Base-by-base conservation (phyloP, 2,797 vertebrate species). In the Chaunax sp. region DNA sequence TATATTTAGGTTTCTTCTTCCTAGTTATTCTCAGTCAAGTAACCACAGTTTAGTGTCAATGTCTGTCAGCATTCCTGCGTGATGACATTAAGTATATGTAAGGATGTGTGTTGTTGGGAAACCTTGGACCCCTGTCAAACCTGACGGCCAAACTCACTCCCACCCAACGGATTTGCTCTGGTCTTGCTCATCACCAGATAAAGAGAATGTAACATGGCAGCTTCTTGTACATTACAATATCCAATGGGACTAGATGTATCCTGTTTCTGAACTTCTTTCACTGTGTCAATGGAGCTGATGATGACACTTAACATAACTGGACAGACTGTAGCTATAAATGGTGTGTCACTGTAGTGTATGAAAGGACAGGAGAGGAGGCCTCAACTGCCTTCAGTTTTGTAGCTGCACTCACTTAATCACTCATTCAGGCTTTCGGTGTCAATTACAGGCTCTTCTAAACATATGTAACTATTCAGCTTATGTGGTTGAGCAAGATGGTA, bases 141-240 rank as follows among this genome's bases (percentile, higher is more conserved):
- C 61, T 41, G 69, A 79, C 56, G 80, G 72, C 44, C 57, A 64
- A 78, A 59, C 70, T 55, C 47, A 45, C 69, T 72, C 45, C 35
- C 46, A 23, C 83, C 54, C 69, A 0, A 20, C 75, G 72, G 77
- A 83, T 65, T 52, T 33, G 55, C 56, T 88, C 85, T 89, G 86
- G 75, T 84, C 61, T 82, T 47, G 65, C 78, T 90, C 83, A 87
- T 82, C 82, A 66, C 64, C 16, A 26, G 50, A 64, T 72, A 72
- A 56, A 72, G 83, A 63, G 89, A 92, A 90, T 77, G 49, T 44
- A 82, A 87, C 80, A 82, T 81, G 90, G 76, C 89, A 90, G 84
- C 62, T 82, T 64, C 58, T 78, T 73, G 70, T 65, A 73, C 43
- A 59, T 72, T 69, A 53, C 69, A 69, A 58, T 63, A 61, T 58